Percentiles rank a stretch among this genome's conserved stretches.
Conservation (phyloP, 2,797 vertebrate genomes). For the Gadopsis bispinosus region DNA sequence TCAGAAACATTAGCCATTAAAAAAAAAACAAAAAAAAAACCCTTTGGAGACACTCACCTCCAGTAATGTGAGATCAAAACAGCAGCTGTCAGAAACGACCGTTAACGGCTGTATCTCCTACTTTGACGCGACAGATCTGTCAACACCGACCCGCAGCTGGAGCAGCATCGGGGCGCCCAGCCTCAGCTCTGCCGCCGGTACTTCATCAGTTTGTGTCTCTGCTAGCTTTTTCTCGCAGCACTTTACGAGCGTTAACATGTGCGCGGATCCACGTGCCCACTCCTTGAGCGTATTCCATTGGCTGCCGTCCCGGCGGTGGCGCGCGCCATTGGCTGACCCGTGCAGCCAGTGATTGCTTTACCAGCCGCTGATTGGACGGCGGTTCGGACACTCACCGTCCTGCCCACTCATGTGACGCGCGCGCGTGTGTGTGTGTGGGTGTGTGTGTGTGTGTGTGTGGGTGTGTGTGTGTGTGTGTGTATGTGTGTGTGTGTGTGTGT, state of each 20-base stretch:
- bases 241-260: conserved; percentile 86
- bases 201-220: conserved; percentile 64
- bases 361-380: conserved; percentile 70
- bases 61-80: conserved; percentile 18
- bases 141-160: conserved; percentile 41
- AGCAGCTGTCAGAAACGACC: conserved; percentile 20
- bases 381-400: conserved; percentile 46
- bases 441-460: no score
- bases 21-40: neutral
- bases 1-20: conserved; percentile 33
- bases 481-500: neutral
- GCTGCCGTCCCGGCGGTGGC: conserved; percentile 57
- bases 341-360: conserved; percentile 75
- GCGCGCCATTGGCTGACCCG: conserved; percentile 67
- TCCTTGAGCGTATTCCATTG: conserved; percentile 75
- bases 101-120: conserved; percentile 14
- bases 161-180: conserved; percentile 60
- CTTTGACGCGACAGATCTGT: conserved; percentile 33
- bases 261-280: conserved; percentile 86
- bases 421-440: conserved; percentile 57
- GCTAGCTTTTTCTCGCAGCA: conserved; percentile 67
- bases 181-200: conserved; percentile 48
- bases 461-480: conserved; percentile 12
- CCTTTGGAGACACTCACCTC: conserved; percentile 61
- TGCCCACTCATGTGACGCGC: conserved; percentile 77